phyloP scores from a whole-genome alignment of 2,888 invertebrate genomes.

The Atrina japonica region DNA sequence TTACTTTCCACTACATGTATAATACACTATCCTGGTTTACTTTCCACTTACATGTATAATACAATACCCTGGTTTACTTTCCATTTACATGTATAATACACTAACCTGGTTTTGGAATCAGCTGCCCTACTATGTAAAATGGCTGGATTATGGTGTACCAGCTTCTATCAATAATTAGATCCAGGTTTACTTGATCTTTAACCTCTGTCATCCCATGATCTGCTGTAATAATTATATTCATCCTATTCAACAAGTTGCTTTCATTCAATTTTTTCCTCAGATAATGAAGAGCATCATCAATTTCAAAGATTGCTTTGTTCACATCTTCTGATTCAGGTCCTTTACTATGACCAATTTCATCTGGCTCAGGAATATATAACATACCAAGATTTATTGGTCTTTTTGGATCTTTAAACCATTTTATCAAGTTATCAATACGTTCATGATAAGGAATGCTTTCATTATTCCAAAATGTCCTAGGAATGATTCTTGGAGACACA shows the following conservation, averaged over 20 bases:
- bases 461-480: conserved; percentile 76
- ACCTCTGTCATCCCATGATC: conserved; percentile 86
- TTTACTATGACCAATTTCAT: conserved; percentile 84
- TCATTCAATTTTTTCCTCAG: conserved; percentile 82
- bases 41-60: too few relatives aligned
- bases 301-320: conserved; percentile 82
- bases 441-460: conserved; percentile 65
- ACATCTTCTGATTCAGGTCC: conserved; percentile 79
- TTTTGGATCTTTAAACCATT: conserved; percentile 68
- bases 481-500: conserved; percentile 61
- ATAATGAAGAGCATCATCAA: conserved; percentile 80
- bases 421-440: conserved; percentile 63
- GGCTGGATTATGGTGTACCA: conserved; percentile 43
- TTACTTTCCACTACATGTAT: too few relatives aligned
- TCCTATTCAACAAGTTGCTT: conserved; percentile 82
- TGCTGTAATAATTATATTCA: conserved; percentile 86
- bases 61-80: too few relatives aligned
- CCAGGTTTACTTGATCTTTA: conserved; percentile 50
- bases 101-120: conserved; percentile 81
- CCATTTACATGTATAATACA: too few relatives aligned
- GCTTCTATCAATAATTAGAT: conserved; percentile 44
- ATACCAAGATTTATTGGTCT: conserved; percentile 86
- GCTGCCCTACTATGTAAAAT: conserved; percentile 23
- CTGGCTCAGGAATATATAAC: conserved; percentile 87
- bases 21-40: too few relatives aligned